A percentile compares a stretch with the other conserved stretches of the same genome.
phyloP scores from a whole-genome alignment of 2,888 invertebrate species.

The Tenthredo livida region DNA sequence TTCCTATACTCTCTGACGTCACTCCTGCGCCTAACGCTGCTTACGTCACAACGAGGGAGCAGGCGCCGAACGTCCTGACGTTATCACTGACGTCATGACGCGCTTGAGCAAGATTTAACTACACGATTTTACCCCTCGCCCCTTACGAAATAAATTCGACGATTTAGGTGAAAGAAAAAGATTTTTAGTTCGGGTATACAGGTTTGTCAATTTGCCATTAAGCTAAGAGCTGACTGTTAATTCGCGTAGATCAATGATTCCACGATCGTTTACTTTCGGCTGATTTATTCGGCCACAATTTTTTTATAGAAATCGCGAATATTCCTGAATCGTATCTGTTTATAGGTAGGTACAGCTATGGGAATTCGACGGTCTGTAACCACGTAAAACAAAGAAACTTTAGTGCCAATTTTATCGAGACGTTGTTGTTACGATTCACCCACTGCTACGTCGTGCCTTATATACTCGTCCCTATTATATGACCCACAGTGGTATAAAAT shows the following conservation, averaged over 20 bases:
- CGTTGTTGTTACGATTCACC: conserved; percentile 5
- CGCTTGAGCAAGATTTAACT: background rate
- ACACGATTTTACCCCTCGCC: background rate
- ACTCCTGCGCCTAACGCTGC: background rate
- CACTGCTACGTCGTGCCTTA: background rate
- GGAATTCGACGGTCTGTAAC: background rate
- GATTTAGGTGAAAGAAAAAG: background rate
- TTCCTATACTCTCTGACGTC: conserved; percentile 23
- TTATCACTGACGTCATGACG: background rate
- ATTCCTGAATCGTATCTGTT: background rate
- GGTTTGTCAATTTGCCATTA: too few relatives aligned
- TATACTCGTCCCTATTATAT: background rate
- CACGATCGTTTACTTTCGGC: background rate
- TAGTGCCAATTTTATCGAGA: conserved; percentile 5
- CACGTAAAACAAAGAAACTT: background rate
- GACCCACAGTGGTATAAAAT: background rate
- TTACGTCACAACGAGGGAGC: conserved; percentile 26
- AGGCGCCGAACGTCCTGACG: conserved; percentile 28
- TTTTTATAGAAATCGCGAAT: background rate
- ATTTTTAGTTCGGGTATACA: too few relatives aligned
- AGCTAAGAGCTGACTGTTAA: too few relatives aligned
- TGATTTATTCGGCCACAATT: background rate
- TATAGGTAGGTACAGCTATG: background rate
- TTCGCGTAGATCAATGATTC: too few relatives aligned
- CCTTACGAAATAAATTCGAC: background rate